Conservation (phyloP, 2,113 vertebrate species). For the Lepisosteus oculatus region DNA sequence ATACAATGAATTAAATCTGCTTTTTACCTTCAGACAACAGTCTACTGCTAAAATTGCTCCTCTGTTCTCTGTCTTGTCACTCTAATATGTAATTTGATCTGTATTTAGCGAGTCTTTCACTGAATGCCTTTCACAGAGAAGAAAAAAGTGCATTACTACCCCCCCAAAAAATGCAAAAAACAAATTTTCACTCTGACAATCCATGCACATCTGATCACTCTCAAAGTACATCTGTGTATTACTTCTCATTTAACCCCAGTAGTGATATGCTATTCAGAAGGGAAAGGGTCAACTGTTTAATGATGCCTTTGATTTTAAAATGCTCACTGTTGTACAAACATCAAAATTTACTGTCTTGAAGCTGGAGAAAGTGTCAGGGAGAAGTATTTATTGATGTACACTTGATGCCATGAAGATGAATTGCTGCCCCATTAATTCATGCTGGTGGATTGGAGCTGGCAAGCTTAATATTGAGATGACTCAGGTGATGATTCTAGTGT, state of each 20-base stretch:
- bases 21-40: too few relatives aligned
- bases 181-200: too few relatives aligned
- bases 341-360: slow-evolving; percentile 7
- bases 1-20: too few relatives aligned
- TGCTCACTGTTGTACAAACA: slow-evolving; percentile 2
- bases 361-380: slow-evolving; percentile 22
- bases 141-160: too few relatives aligned
- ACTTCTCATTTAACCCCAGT: background rate
- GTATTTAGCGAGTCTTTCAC: too few relatives aligned
- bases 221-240: background rate
- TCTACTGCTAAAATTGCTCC: too few relatives aligned
- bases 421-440: slow-evolving; percentile 31
- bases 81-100: too few relatives aligned
- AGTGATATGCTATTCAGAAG: background rate
- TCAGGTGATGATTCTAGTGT: slow-evolving; percentile 16
- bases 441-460: slow-evolving; percentile 31
- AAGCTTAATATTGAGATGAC: slow-evolving; percentile 29
- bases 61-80: too few relatives aligned
- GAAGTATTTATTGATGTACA: slow-evolving; percentile 25
- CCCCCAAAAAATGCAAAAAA: too few relatives aligned
- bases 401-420: slow-evolving; percentile 35
- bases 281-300: slow-evolving; percentile 16
- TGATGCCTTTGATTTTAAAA: slow-evolving; percentile 17
- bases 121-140: too few relatives aligned
- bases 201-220: too few relatives aligned